phyloP scores from a whole-genome alignment of 35 echinoderm and acorn worm species.

The Lytechinus variegatus region DNA sequence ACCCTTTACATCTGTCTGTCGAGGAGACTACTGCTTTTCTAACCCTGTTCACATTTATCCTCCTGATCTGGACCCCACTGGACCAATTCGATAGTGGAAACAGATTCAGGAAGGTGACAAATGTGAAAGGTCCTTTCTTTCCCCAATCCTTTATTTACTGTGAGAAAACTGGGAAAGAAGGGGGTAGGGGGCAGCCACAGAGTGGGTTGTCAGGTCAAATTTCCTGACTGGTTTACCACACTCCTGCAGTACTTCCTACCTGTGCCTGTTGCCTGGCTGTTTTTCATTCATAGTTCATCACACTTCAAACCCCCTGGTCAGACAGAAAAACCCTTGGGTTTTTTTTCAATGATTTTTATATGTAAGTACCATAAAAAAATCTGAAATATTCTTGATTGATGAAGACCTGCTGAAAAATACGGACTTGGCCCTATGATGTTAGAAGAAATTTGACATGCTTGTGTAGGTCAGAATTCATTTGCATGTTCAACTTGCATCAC shows the following conservation, averaged over 20 bases:
- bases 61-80: no score
- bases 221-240: not conserved
- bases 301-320: not conserved
- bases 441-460: not conserved
- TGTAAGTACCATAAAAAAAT: not conserved
- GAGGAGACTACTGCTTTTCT: not conserved
- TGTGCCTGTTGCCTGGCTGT: not conserved
- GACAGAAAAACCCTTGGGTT: not conserved
- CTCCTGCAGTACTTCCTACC: not conserved
- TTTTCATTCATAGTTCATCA: not conserved
- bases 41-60: not conserved
- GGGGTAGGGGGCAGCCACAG: not conserved
- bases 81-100: no score
- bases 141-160: not conserved
- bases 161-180: not conserved
- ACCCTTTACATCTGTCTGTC: not conserved
- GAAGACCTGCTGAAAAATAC: not conserved
- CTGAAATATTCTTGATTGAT: not conserved
- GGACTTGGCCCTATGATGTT: not conserved
- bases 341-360: not conserved
- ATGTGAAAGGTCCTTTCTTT: not conserved
- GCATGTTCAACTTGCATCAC: not conserved
- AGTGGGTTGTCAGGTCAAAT: conserved; percentile 10
- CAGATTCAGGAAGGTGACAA: no score
- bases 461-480: not conserved